phyloP scores from a whole-genome alignment of 2,113 vertebrate genomes.

The Brienomyrus longianalis region DNA sequence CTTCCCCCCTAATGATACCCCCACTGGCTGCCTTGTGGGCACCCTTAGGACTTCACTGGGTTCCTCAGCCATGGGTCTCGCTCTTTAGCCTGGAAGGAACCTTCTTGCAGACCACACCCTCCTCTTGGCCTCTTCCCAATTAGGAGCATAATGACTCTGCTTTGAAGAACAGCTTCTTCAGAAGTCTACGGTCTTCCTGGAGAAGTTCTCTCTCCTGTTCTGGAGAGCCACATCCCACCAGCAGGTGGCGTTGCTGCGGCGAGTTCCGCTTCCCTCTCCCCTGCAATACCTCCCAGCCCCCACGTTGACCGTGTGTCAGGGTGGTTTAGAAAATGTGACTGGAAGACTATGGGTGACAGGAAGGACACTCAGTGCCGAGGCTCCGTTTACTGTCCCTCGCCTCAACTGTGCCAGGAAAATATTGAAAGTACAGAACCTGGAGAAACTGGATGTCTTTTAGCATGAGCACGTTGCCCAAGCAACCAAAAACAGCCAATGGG shows the following conservation, averaged over 20 bases:
- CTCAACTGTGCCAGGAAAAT: not conserved
- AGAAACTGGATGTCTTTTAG: not conserved
- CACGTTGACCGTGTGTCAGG: not conserved
- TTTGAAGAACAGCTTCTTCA: not conserved
- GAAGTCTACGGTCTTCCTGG: not conserved
- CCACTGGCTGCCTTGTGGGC: not conserved
- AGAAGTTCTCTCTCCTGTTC: not conserved
- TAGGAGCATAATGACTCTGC: not conserved
- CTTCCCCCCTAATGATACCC: conserved; percentile 38
- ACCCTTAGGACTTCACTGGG: not conserved
- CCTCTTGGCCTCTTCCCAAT: not conserved
- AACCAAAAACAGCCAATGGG: not conserved
- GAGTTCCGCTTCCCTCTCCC: not conserved
- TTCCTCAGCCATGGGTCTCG: not conserved
- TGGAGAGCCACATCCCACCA: not conserved
- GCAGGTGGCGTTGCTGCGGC: not conserved
- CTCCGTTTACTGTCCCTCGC: not conserved
- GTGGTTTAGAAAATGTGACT: not conserved
- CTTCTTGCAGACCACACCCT: not conserved
- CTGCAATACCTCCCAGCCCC: not conserved
- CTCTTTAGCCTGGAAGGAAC: not conserved
- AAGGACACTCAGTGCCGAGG: not conserved
- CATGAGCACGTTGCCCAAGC: not conserved
- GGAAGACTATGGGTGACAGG: not conserved
- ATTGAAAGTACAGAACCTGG: not conserved